Percentiles rank a stretch among this genome's conserved stretches.
These are phyloP conservation scores for Agrochola litura DNA, from an alignment of 2,888 invertebrate genomes.

Conservation along the genomic window DNA sequence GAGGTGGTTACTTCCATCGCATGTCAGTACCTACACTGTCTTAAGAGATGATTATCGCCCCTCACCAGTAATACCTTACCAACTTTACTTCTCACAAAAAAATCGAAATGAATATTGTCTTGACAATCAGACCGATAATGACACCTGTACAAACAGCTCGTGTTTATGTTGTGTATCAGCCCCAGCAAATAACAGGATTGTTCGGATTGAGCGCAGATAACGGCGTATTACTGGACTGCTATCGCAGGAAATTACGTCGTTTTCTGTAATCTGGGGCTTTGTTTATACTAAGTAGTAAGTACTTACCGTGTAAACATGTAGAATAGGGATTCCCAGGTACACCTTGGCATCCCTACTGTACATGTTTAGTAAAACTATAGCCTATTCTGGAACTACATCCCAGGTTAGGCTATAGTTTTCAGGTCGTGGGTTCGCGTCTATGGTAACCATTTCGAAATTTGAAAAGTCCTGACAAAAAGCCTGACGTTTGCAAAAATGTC, in stretches of 20 bases:
- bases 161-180: slow-evolving; percentile 70
- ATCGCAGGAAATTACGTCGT: slow-evolving; percentile 39
- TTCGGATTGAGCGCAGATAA: slow-evolving; percentile 57
- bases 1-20: neutral
- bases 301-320: slow-evolving; percentile 26
- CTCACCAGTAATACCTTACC: slow-evolving; percentile 3
- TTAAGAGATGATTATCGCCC: neutral
- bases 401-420: neutral
- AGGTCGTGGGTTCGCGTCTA: too few species aligned
- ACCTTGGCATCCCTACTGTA: too few species aligned
- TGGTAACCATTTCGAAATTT: too few species aligned
- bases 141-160: slow-evolving; percentile 76
- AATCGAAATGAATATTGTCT: slow-evolving; percentile 49
- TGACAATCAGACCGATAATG: slow-evolving; percentile 65
- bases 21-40: neutral
- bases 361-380: too few species aligned
- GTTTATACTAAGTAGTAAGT: slow-evolving; percentile 33
- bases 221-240: slow-evolving; percentile 26
- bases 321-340: neutral
- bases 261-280: slow-evolving; percentile 31
- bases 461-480: too few species aligned
- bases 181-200: slow-evolving; percentile 63
- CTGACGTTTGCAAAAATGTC: too few species aligned
- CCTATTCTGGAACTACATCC: neutral
- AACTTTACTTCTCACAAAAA: neutral